Percentiles rank a stretch among this genome's conserved stretches.
phyloP scores from a whole-genome alignment of 1,140 invertebrate species.

The Magallana ariakensis region DNA sequence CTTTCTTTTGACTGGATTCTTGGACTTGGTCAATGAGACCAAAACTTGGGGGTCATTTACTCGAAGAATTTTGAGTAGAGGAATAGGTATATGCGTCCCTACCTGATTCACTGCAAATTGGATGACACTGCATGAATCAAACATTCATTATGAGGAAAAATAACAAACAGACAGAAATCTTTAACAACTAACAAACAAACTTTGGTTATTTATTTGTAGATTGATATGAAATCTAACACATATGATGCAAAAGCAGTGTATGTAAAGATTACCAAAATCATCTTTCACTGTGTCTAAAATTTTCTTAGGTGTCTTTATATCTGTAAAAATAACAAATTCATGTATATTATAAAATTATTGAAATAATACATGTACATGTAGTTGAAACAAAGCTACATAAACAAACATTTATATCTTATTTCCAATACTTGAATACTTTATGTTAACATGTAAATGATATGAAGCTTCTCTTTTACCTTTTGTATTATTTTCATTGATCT shows the following conservation, averaged over 20 bases:
- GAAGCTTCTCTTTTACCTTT: background rate
- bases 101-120: background rate
- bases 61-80: background rate
- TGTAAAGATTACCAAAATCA: background rate
- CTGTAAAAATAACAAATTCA: background rate
- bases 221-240: background rate
- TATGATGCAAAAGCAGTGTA: background rate
- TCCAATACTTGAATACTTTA: background rate
- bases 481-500: background rate
- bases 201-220: background rate
- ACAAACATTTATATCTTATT: background rate
- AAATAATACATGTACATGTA: no score
- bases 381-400: background rate
- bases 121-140: background rate
- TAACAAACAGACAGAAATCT: no score
- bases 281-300: background rate
- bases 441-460: no score
- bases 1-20: background rate
- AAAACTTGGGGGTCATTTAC: slow-evolving; percentile 13
- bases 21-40: background rate
- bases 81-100: background rate
- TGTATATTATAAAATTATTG: background rate
- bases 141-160: no score
- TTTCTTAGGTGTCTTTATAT: background rate
- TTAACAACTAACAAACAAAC: no score